Evolutionary conservation across 2,888 invertebrate species (phyloP).

Genomic region (Hirudinaria manillensis): DNA sequence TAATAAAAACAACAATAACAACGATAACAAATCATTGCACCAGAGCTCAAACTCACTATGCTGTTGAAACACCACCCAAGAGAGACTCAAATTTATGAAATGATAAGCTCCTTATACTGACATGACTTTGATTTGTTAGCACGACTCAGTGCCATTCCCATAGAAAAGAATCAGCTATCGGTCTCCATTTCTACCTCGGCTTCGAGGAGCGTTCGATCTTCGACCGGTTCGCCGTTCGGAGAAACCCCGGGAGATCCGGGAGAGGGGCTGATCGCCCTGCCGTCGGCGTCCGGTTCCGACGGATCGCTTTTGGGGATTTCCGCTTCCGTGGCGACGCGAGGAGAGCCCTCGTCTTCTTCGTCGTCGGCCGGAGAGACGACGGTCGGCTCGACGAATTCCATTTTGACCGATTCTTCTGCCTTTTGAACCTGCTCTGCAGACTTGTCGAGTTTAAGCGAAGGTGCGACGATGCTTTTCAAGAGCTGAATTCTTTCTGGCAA

Average conservation of each 20-base stretch:
- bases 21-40: too few relatives aligned
- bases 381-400: background rate
- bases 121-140: too few relatives aligned
- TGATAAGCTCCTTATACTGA: too few relatives aligned
- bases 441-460: background rate
- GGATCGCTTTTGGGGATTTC: background rate
- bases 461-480: background rate
- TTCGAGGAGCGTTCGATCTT: too few relatives aligned
- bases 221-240: background rate
- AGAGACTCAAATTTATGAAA: too few relatives aligned
- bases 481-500: background rate
- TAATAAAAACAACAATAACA: too few relatives aligned
- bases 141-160: too few relatives aligned
- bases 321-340: background rate
- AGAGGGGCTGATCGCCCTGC: background rate
- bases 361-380: background rate
- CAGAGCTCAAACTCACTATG: too few relatives aligned
- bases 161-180: too few relatives aligned
- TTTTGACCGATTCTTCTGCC: background rate
- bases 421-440: background rate
- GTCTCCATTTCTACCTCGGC: too few relatives aligned
- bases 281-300: slow-evolving; percentile 2
- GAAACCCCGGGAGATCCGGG: background rate
- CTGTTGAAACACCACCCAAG: too few relatives aligned
- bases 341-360: background rate